Evolutionary conservation across 37 sponge, comb jelly and placozoan genomes (phyloP), one percentile per base, ranked within the genome.

Genomic region (Cladorhizidae sp.): DNA sequence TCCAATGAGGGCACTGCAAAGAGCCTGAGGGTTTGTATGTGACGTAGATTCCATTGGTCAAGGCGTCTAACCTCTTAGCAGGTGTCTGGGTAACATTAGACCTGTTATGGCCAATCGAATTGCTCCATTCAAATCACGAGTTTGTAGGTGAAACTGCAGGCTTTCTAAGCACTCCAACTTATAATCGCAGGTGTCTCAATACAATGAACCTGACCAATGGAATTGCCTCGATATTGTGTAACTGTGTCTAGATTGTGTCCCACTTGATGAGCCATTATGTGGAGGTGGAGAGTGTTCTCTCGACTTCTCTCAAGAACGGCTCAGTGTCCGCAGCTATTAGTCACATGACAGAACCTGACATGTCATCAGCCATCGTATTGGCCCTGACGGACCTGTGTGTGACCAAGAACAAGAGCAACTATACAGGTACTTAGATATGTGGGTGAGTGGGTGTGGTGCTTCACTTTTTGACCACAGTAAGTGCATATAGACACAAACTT

Each of bases 301-400:
- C 39, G 23, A 14, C 70, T 3, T 57, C 81, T 38, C 39, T 87
- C 45, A 55, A 69, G 28, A 33, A 73, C 70, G 88, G 88, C 25
- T 41, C 67, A 31, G 42, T 83, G 25, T 84, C 80, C 61, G 87
- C 83, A 55, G 86, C 80, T 55, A 58, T 86, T 0, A 25, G 73
- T 54, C 80, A 73, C 59, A 89, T 91, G 91, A n/a, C 75, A 28
- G 57, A 91, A 11, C 82, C 78, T 35, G 42, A 69, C 49, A 37
- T 86, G 37, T 86, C 91, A 61, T 91, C 91, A 0, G 68, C 82
- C 42, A 58, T 88, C 36, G 36, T 87, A 36, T 40, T 88, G 9
- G 81, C 85, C 9, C 81, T 92, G 35, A 29, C 81, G 65, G 89
- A 87, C 23, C 81, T 92, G 62, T 92, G 85, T 71, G 59, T 87